Evolutionary conservation across 2,113 vertebrate species (phyloP).

Genomic region (Psittacula cyanocephala): DNA sequence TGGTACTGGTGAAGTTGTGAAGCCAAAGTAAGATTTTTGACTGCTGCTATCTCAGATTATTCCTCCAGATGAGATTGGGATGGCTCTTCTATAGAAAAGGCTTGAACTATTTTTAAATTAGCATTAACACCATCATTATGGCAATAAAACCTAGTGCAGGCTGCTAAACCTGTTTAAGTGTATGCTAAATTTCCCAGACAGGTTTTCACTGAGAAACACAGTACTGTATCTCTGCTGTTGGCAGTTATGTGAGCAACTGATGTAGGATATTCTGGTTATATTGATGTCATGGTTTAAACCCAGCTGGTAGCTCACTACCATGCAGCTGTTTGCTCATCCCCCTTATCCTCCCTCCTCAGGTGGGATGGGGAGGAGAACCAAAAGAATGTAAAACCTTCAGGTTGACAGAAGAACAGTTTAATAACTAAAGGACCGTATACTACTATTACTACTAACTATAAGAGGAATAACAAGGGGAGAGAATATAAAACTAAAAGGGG

Average conservation of each 20-base stretch:
- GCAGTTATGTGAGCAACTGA: neutral
- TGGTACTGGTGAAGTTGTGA: neutral
- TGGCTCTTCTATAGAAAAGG: neutral
- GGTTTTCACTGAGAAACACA: neutral
- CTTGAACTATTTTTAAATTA: neutral
- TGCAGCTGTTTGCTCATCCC: neutral
- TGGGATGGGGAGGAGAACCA: neutral
- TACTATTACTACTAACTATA: neutral
- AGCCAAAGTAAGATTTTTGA: neutral
- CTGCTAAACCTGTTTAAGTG: neutral
- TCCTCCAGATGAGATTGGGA: neutral
- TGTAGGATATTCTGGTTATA: neutral
- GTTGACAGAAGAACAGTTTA: neutral
- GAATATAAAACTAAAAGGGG: neutral
- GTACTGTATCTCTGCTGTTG: neutral
- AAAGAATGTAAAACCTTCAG: neutral
- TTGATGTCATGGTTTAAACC: neutral
- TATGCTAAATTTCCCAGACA: neutral
- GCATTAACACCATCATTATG: neutral
- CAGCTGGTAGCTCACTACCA: neutral
- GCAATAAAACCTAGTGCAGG: neutral
- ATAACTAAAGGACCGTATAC: neutral
- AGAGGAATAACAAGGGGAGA: neutral
- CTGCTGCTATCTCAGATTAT: neutral
- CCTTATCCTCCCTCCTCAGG: neutral